Evolutionary conservation across 2,113 vertebrate genomes (phyloP), one percentile per base, ranked within the genome.

Genomic region (Odontesthes bonariensis): DNA sequence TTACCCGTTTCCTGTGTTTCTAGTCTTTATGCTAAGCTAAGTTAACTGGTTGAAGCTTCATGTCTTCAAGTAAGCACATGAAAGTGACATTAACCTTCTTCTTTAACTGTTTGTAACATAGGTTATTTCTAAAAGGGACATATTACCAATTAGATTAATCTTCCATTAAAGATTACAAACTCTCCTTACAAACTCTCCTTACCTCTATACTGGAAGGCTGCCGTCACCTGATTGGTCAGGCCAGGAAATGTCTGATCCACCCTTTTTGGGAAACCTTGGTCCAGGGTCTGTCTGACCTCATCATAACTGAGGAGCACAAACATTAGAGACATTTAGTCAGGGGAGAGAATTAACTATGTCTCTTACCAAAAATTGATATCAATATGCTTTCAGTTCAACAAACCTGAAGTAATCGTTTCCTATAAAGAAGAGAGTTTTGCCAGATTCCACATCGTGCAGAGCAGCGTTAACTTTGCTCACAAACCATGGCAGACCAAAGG

Each of bases 141-240:
- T n/a, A n/a, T n/a, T n/a, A n/a, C n/a, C n/a, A 27, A 27, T 27
- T 27, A 27, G 27, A 27, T 27, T 27, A 3, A 27, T 27, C 10
- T 42, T 16, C 16, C 1, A 16, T 17, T 16, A 47, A 16, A 16
- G 13, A 11, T 47, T 17, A 47, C 13, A 17, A 46, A 8, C 16
- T 17, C 46, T 49, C 6, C 17, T 92, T 86, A 97, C 96, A 17
- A 46, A 8, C 16, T 17, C 46, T 49, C 6, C 17, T 92, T 86
- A 97, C 96, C 69, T 61, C 76, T 46, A 70, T 91, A 56, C 61
- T 95, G 91, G 77, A 96, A 92, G 75, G 89, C 96, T 54, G 96
- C 96, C 49, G 95, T 93, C 47, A 97, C 84, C 71, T 85, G 71
- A 49, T 68, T 89, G 53, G 54, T 81, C 75, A 95, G 89, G 68